Base-by-base conservation (phyloP, 2,797 vertebrate species). In the Sebastes hubbsi region DNA sequence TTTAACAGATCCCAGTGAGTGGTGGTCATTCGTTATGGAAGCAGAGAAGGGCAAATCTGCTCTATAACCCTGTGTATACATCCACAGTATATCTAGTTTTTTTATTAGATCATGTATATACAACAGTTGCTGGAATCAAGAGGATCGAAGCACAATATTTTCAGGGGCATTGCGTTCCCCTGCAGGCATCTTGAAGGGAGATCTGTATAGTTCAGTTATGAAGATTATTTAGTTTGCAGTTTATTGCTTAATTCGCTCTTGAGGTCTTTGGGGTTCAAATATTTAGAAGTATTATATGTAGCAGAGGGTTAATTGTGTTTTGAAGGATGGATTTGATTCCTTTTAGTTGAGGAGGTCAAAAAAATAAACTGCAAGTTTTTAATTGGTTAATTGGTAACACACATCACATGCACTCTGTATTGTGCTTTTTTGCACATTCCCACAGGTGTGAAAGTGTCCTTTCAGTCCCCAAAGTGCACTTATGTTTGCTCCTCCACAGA, bases 401-500 rank as follows among this genome's bases (percentile, higher is more conserved):
- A 34, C 10, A 36, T 83, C 58, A 70, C 49, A 24, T 60, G 62
- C 83, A 24, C 54, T 61, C 29, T 77, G 25, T 71, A 8, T 66
- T 78, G 52, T 62, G 36, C 2, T 42, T 60, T 61, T 60, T 72
- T 27, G 72, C 80, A 80, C 68, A 46, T 77, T 84, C 30, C 24
- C 54, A 18, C 64, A 49, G 29, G 46, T 80, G 78, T 85, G 22
- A 82, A 93, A 92, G 90, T 91, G 92, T 86, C 91, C 89, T 92
- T 91, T 86, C 42, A 8, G 72, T 88, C 77, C 85, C 78, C 49
- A 72, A 94, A 95, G 92, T 94, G 92, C 90, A 89, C 89, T 94
- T 95, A 93, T 12, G 68, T 87, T 84, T 88, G 58, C 77, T 89
- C 70, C 74, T 86, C 76, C 72, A 81, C 29, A 83, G 58, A 77